Percentiles rank a stretch among this genome's conserved stretches.
phyloP scores from a whole-genome alignment of 2,797 vertebrate species.

The Zalophus californianus region DNA sequence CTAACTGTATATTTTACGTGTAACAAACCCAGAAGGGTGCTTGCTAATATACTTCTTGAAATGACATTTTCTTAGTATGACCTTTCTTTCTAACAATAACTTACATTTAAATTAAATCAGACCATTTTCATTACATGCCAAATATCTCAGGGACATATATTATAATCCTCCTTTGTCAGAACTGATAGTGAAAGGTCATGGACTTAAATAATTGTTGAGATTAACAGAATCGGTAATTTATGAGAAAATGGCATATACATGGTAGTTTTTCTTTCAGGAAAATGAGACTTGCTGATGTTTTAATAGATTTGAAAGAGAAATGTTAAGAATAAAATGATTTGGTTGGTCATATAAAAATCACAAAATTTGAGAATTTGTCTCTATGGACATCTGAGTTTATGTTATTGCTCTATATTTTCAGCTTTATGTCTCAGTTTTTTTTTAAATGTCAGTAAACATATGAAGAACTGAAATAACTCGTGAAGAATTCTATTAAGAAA shows the following conservation, averaged over 20 bases:
- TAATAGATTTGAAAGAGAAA: background rate
- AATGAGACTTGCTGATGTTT: conserved; percentile 15
- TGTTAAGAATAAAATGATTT: background rate
- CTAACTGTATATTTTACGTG: conserved; percentile 86
- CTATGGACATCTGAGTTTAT: background rate
- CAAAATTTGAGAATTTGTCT: background rate
- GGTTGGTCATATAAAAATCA: background rate
- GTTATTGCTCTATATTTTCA: conserved; percentile 21
- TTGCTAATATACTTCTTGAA: conserved; percentile 86
- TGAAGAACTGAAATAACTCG: background rate
- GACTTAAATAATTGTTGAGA: conserved; percentile 83
- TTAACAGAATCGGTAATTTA: conserved; percentile 72
- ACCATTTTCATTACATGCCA: conserved; percentile 85
- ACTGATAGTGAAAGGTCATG: conserved; percentile 84
- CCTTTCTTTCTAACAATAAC: conserved; percentile 89
- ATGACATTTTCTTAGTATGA: conserved; percentile 88
- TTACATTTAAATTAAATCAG: conserved; percentile 90
- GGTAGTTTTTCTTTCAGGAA: background rate
- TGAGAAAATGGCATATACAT: conserved; percentile 21
- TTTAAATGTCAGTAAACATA: background rate
- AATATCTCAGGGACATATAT: conserved; percentile 79
- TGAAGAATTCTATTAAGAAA: background rate
- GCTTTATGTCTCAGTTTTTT: background rate
- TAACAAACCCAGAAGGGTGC: conserved; percentile 84
- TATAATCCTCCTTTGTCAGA: conserved; percentile 76